These are phyloP conservation scores for Hyposoter didymator DNA, from an alignment of 2,888 invertebrate species.

Conservation along the genomic window DNA sequence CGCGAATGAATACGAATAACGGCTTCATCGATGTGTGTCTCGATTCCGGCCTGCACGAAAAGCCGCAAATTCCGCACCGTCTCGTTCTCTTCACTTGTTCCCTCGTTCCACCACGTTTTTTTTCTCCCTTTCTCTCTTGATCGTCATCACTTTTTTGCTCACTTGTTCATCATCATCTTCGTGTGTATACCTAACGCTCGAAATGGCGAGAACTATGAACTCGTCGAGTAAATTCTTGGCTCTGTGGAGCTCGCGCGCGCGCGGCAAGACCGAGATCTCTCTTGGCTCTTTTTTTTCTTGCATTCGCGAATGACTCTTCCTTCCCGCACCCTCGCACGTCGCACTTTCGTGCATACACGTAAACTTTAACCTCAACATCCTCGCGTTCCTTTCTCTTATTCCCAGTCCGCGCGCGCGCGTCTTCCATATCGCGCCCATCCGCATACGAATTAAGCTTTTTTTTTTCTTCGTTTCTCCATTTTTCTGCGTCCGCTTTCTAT, in stretches of 20 bases:
- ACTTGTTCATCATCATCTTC: conserved; percentile 14
- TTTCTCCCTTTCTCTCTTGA: not conserved
- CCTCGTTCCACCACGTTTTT: not conserved
- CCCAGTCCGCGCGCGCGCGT: too few relatives aligned
- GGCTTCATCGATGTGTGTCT: conserved; percentile 46
- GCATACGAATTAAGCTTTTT: not conserved
- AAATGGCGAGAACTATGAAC: conserved; percentile 38
- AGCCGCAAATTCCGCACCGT: not conserved
- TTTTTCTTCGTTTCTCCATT: not conserved
- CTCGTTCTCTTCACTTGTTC: not conserved
- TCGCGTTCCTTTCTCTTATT: not conserved
- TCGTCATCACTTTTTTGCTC: not conserved
- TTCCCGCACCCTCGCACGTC: not conserved
- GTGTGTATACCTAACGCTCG: conserved; percentile 41
- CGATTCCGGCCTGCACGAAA: conserved; percentile 26
- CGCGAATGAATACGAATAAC: conserved; percentile 42
- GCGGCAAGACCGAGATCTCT: not conserved
- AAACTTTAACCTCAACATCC: not conserved
- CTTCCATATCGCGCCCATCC: conserved; percentile 4
- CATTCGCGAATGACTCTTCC: conserved; percentile 25
- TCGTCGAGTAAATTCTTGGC: not conserved
- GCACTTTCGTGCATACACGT: not conserved
- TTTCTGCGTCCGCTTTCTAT: not conserved
- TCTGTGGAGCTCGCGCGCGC: not conserved
- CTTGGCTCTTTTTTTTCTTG: conserved; percentile 41